phyloP scores from a whole-genome alignment of 2,888 invertebrate species.

The Thecocarcelia acutangulata region DNA sequence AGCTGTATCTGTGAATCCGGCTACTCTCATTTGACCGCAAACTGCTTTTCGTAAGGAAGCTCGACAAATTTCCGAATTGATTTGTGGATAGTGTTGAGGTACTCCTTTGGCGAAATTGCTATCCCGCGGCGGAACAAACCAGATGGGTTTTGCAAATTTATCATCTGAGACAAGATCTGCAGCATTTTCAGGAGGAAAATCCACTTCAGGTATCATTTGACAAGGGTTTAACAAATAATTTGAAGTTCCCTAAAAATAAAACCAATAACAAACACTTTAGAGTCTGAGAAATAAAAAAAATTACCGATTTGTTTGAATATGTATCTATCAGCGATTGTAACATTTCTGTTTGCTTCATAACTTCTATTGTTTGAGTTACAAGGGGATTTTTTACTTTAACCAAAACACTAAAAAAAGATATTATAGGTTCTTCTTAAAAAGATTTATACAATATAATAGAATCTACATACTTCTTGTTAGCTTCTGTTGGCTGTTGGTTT shows the following conservation, averaged over 20 bases:
- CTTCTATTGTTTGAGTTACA: constrained; percentile 81
- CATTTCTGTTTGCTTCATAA: constrained; percentile 81
- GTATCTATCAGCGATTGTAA: constrained; percentile 80
- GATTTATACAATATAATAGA: neutral
- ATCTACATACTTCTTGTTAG: constrained; percentile 70
- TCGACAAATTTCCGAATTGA: constrained; percentile 75
- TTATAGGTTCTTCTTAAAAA: neutral
- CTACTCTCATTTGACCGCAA: constrained; percentile 79
- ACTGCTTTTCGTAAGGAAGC: constrained; percentile 78
- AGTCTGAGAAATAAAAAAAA: neutral
- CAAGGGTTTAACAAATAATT: constrained; percentile 80
- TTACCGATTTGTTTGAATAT: constrained; percentile 80
- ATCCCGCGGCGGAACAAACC: constrained; percentile 79
- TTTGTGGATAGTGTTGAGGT: constrained; percentile 74
- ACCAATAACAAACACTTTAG: neutral
- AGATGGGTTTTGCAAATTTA: constrained; percentile 79
- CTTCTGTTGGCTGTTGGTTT: constrained; percentile 63
- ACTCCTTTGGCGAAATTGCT: constrained; percentile 77
- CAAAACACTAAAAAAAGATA: constrained; percentile 70
- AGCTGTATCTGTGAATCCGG: constrained; percentile 79
- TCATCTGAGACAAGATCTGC: constrained; percentile 78
- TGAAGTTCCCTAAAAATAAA: constrained; percentile 75
- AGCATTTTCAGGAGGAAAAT: constrained; percentile 79
- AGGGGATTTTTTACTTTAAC: constrained; percentile 78
- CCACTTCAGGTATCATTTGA: constrained; percentile 81